Evolutionary conservation across 2,888 invertebrate species (phyloP), one percentile per base, ranked within the genome.

Genomic region (Deilephila elpenor): DNA sequence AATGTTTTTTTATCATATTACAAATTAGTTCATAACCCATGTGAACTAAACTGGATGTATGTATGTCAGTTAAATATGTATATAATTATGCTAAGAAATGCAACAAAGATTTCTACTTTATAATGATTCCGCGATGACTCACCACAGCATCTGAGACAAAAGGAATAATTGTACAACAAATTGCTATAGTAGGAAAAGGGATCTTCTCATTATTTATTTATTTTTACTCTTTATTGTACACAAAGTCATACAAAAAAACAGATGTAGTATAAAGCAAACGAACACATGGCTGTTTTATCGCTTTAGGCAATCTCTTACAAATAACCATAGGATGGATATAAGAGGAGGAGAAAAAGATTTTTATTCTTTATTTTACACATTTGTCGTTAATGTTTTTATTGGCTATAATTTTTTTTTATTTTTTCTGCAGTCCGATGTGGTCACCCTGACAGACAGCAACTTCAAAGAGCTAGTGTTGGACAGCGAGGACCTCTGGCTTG

Each of bases 401-500:
- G 14, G 19, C 19, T 53, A 19, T 53, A 51, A 53, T 7, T 29
- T 70, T 61, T 53, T 67, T 17, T 5, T 32, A 44, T 74, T 77
- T 74, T 76, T 75, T 70, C 80, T 84, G 2, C 90, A 94, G 94
- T 91, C 91, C 0, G 94, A 92, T 89, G 99, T 99, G 25, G 93
- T 99, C 79, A 98, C 98, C 85, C 93, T 99, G 77, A 99, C 99
- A 0, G 99, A 99, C 89, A 96, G 97, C 78, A 99, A 99, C 95
- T 99, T 99, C 91, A 97, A 99, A 78, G 97, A 98, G 89, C 91
- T 97, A 73, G 99, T 99, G 20, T 89, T 99, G 80, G 96, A 98
- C 81, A 98, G 98, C 70, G 98, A 99, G 20, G 99, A 99, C 86
- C 96, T 99, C 90, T 99, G 99, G 99, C 93, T 99, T 80, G 98